phyloP scores from a whole-genome alignment of 2,888 invertebrate genomes.

The Liopterus haemorrhoidalis region DNA sequence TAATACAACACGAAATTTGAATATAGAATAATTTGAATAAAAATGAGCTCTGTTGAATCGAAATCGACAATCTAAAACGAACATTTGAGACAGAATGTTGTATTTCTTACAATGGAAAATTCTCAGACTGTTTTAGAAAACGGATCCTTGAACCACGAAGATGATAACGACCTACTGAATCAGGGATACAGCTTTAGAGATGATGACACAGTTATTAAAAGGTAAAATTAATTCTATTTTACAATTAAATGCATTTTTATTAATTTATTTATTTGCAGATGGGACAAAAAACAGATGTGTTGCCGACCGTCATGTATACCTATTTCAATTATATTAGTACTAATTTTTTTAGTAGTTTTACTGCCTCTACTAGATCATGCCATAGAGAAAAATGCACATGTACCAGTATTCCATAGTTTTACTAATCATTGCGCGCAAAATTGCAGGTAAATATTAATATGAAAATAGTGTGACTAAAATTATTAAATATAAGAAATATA shows the following conservation, averaged over 20 bases:
- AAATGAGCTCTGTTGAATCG: no score
- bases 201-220: slow-evolving; percentile 57
- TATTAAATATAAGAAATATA: no score
- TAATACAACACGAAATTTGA: no score
- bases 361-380: slow-evolving; percentile 69
- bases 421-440: no score
- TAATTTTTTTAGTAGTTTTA: slow-evolving; percentile 73
- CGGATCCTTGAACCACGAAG: slow-evolving; percentile 57
- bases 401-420: slow-evolving; percentile 1
- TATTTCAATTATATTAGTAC: slow-evolving; percentile 68
- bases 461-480: no score
- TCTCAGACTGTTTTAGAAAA: slow-evolving; percentile 64
- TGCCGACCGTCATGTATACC: slow-evolving; percentile 80
- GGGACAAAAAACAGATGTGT: slow-evolving; percentile 58
- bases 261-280: slow-evolving; percentile 40
- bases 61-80: no score
- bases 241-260: slow-evolving; percentile 19
- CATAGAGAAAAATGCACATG: slow-evolving; percentile 49
- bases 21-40: no score
- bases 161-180: slow-evolving; percentile 71
- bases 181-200: slow-evolving; percentile 69
- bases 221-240: slow-evolving; percentile 40
- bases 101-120: no score
- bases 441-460: no score
- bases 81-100: no score